A percentile compares a stretch with the other conserved stretches of the same genome.
These are phyloP conservation scores for Toxostoma redivivum DNA, from an alignment of 2,113 vertebrate genomes.

Conservation along the genomic window DNA sequence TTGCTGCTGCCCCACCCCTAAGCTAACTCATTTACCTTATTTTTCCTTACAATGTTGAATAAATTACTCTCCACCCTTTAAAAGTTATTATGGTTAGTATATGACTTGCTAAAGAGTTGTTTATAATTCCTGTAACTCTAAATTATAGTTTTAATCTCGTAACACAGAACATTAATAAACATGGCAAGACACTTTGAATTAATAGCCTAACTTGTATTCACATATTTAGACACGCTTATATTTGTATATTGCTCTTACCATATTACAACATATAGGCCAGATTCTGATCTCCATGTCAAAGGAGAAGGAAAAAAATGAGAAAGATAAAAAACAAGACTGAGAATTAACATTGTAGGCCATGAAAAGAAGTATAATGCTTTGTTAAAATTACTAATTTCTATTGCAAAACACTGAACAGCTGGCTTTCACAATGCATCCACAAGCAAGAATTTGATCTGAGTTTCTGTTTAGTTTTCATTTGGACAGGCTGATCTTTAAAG, in stretches of 20 bases:
- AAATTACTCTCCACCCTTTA: slow-evolving; percentile 69
- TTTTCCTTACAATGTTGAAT: slow-evolving; percentile 66
- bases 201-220: slow-evolving; percentile 61
- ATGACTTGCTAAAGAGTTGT: slow-evolving; percentile 66
- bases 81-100: slow-evolving; percentile 67
- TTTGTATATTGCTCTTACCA: slow-evolving; percentile 14
- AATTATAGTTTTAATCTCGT: slow-evolving; percentile 67
- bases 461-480: slow-evolving; percentile 30
- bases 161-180: slow-evolving; percentile 55
- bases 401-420: slow-evolving; percentile 5
- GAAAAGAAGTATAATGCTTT: not conserved
- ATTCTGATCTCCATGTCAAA: not conserved
- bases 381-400: slow-evolving; percentile 5
- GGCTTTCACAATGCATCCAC: not conserved
- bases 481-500: slow-evolving; percentile 7
- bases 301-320: not conserved
- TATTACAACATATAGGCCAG: not conserved
- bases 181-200: slow-evolving; percentile 42
- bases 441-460: not conserved
- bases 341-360: not conserved
- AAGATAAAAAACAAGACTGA: not conserved
- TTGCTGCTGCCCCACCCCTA: slow-evolving; percentile 43
- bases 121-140: slow-evolving; percentile 69
- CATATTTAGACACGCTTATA: slow-evolving; percentile 40
- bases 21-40: slow-evolving; percentile 53